phyloP scores from a whole-genome alignment of 2,113 vertebrate genomes.

The Epinephelus cyanopodus region DNA sequence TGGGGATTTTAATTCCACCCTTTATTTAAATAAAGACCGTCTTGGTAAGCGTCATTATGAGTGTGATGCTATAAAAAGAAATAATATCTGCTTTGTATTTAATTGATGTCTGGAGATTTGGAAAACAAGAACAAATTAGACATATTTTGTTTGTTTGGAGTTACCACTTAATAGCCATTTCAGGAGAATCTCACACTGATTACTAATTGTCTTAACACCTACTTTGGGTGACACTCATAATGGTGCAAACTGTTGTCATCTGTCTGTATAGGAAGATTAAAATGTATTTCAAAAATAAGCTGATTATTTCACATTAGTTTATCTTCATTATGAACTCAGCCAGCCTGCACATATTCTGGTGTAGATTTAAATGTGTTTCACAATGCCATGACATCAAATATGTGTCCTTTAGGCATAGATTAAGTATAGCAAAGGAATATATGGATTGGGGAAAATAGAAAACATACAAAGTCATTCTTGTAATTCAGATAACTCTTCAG shows the following conservation, averaged over 20 bases:
- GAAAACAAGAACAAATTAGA: conserved; percentile 13
- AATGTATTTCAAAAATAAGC: not conserved
- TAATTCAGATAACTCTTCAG: conserved; percentile 4
- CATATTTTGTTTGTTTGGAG: not conserved
- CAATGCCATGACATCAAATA: conserved; percentile 10
- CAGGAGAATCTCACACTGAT: not conserved
- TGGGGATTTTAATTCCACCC: not conserved
- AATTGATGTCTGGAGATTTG: conserved; percentile 9
- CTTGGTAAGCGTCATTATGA: not conserved
- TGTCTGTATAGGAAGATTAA: conserved; percentile 1
- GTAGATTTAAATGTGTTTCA: conserved; percentile 19
- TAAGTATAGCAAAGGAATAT: conserved; percentile 8
- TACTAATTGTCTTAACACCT: not conserved
- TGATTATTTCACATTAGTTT: conserved; percentile 5
- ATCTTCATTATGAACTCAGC: conserved; percentile 3
- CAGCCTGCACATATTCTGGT: not conserved
- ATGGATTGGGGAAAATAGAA: not conserved
- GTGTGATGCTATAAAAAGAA: conserved; percentile 5
- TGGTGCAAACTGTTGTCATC: not conserved
- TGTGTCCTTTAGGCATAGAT: conserved; percentile 37
- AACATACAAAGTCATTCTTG: conserved; percentile 35
- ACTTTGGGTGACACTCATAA: not conserved
- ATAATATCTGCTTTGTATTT: conserved; percentile 8
- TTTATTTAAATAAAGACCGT: not conserved
- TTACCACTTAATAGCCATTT: not conserved